Conservation (phyloP, 2,113 vertebrate genomes). For the Stomatorhinus ivindoensis region DNA sequence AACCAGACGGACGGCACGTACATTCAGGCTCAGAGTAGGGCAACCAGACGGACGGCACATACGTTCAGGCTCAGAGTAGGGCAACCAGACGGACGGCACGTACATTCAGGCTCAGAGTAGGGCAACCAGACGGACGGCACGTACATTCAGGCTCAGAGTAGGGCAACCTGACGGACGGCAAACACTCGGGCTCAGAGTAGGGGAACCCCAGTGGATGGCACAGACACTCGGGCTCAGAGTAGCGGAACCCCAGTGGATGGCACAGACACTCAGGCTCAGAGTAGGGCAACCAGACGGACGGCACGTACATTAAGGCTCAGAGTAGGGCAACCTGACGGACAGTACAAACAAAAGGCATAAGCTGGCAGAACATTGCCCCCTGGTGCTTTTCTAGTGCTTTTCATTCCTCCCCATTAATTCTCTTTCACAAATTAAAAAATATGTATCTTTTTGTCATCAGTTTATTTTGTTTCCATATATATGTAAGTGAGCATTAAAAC, state of each 20-base stretch:
- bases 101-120: not conserved
- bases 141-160: not conserved
- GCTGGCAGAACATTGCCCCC: not conserved
- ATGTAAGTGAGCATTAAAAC: not conserved
- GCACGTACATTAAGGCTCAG: not conserved
- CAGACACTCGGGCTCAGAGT: not conserved
- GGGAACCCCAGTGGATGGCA: not conserved
- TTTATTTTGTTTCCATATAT: not conserved
- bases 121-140: not conserved
- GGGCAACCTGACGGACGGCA: not conserved
- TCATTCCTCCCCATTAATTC: not conserved
- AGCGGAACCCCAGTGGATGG: not conserved
- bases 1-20: fast-evolving
- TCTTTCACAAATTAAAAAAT: not conserved
- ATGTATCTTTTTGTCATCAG: not conserved
- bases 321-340: not conserved
- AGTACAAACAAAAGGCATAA: not conserved
- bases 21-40: not conserved
- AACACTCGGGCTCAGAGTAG: not conserved
- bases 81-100: not conserved
- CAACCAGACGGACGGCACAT: not conserved
- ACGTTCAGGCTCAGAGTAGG: not conserved
- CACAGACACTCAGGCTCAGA: not conserved
- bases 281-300: not conserved
- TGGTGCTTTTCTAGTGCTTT: not conserved